A percentile compares a stretch with the other conserved stretches of the same genome.
These are phyloP conservation scores for Potamilus streckersoni DNA, from an alignment of 1,140 invertebrate species.

Conservation along the genomic window DNA sequence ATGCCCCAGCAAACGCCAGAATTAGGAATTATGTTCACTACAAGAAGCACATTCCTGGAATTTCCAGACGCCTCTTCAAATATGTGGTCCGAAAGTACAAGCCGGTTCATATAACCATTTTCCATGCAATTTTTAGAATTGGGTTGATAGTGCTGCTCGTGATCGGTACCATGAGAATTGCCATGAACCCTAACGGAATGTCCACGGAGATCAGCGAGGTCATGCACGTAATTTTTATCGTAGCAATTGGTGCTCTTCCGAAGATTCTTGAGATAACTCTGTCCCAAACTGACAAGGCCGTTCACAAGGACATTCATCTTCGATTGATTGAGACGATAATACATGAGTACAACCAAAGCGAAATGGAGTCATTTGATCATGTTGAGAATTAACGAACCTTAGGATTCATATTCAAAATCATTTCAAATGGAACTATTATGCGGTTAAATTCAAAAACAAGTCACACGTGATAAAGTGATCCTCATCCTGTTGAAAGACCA, in stretches of 20 bases:
- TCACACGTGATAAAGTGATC: too few species aligned
- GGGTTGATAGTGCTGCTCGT: conserved; percentile 5
- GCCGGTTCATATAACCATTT: conserved; percentile 19
- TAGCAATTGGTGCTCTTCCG: conserved; percentile 21
- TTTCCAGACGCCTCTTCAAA: conserved; percentile 12
- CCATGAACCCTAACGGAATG: neutral
- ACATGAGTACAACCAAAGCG: too few species aligned
- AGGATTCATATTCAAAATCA: too few species aligned
- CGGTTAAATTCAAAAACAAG: too few species aligned
- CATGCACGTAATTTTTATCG: conserved; percentile 24
- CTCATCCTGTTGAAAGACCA: too few species aligned
- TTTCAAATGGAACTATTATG: too few species aligned
- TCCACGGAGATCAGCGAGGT: conserved; percentile 13
- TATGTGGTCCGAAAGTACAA: conserved; percentile 7
- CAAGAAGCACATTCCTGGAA: conserved; percentile 8
- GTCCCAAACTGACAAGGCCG: conserved; percentile 3
- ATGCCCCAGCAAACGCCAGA: neutral
- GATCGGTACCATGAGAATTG: conserved; percentile 7
- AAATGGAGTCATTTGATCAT: too few species aligned
- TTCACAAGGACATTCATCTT: conserved; percentile 19
- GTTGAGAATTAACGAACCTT: too few species aligned
- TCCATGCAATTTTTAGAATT: conserved; percentile 12
- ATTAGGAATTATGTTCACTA: conserved; percentile 1
- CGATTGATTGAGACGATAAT: neutral
- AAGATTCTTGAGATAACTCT: conserved; percentile 13